Conservation (phyloP, 1,140 invertebrate species). For the Aphis gossypii region DNA sequence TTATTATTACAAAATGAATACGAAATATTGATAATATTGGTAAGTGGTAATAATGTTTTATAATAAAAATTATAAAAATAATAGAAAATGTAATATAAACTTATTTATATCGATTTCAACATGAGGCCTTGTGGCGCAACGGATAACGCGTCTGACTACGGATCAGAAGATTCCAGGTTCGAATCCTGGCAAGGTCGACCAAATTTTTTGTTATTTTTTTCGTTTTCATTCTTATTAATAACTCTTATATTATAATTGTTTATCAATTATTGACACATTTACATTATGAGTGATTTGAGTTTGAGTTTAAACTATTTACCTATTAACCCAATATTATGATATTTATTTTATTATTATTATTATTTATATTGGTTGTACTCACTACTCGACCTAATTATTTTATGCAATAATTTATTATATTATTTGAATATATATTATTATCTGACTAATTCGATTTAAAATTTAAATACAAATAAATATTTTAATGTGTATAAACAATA, state of each 20-base stretch:
- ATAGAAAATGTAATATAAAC: not conserved
- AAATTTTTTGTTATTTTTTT: not conserved
- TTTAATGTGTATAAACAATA: not conserved
- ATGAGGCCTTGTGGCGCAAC: slow-evolving; percentile 84
- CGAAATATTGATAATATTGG: not conserved
- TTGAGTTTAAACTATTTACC: not conserved
- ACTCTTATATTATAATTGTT: no score
- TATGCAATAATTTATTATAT: not conserved
- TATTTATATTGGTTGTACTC: not conserved
- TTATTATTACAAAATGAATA: not conserved
- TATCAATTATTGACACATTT: no score
- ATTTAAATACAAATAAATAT: no score
- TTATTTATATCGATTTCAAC: fast-evolving
- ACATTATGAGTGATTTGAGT: not conserved
- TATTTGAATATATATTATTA: no score
- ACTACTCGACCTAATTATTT: not conserved
- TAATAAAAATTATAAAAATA: not conserved
- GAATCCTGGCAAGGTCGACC: slow-evolving; percentile 82
- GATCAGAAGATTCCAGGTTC: slow-evolving; percentile 91
- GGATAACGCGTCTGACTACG: slow-evolving; percentile 92
- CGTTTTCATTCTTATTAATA: no score
- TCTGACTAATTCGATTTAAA: not conserved
- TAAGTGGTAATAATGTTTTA: no score
- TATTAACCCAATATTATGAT: not conserved
- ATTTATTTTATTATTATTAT: not conserved